Evolutionary conservation across 2,888 invertebrate species (phyloP).

Genomic region (Heteromurus nitidus): DNA sequence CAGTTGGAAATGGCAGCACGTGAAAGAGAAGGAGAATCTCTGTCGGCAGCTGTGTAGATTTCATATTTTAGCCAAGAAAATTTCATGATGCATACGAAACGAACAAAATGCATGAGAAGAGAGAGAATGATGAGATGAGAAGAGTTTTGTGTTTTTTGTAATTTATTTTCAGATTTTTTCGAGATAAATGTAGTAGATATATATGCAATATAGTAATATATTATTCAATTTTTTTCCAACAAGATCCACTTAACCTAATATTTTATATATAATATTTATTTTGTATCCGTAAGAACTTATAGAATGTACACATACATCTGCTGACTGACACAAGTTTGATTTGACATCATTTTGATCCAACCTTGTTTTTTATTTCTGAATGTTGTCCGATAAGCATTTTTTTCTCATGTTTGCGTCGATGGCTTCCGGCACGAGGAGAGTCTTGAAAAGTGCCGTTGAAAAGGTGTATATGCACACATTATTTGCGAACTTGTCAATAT

Average conservation of each 20-base stretch:
- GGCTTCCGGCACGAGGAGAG: background rate
- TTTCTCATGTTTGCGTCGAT: background rate
- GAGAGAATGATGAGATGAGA: background rate
- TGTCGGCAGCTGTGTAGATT: too few species aligned
- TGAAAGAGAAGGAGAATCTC: background rate
- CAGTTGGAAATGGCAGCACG: slow-evolving; percentile 4
- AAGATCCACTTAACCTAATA: background rate
- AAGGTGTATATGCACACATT: slow-evolving; percentile 19
- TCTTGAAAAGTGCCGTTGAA: background rate
- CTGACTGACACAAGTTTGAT: slow-evolving; percentile 14
- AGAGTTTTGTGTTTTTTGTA: background rate
- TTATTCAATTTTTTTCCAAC: background rate
- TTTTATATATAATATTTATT: too few species aligned
- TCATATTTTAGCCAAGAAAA: too few species aligned
- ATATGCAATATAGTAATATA: slow-evolving; percentile 2
- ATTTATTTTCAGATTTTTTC: background rate
- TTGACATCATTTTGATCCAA: slow-evolving; percentile 71
- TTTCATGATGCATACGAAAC: too few species aligned
- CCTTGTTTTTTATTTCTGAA: slow-evolving; percentile 33
- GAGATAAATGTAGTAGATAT: too few species aligned
- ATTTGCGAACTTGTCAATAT: background rate
- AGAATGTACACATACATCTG: slow-evolving; percentile 16
- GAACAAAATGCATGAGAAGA: slow-evolving; percentile 7
- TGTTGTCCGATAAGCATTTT: slow-evolving; percentile 8
- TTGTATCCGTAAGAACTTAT: slow-evolving; percentile 14